Evolutionary conservation across 2,113 vertebrate species (phyloP).

Genomic region (Anoura caudifer): DNA sequence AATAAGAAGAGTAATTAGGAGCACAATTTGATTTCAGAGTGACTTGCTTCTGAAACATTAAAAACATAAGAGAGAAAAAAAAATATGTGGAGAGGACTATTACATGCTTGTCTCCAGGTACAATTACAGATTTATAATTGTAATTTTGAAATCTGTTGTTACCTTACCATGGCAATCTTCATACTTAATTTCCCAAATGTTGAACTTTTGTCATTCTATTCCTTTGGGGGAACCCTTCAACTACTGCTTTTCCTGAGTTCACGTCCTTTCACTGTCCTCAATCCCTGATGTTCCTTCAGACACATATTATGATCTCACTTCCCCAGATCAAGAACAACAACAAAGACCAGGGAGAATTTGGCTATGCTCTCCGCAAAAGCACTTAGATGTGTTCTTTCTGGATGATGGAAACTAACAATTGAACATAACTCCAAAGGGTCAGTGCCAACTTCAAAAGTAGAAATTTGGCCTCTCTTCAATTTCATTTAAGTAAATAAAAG

Average conservation of each 20-base stretch:
- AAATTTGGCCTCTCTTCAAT: not conserved
- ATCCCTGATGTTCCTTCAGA: not conserved
- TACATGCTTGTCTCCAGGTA: not conserved
- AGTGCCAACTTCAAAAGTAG: not conserved
- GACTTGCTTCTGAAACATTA: conserved; percentile 36
- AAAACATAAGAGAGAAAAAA: not conserved
- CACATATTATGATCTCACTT: not conserved
- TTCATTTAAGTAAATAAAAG: conserved; percentile 27
- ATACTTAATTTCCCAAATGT: conserved; percentile 17
- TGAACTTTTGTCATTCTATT: not conserved
- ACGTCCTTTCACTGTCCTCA: not conserved
- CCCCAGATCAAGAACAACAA: not conserved
- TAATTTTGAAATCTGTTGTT: conserved; percentile 30
- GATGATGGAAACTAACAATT: not conserved
- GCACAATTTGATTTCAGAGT: conserved; percentile 28
- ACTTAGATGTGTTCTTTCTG: not conserved
- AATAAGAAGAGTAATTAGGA: conserved; percentile 47
- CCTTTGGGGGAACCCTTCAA: conserved; percentile 9
- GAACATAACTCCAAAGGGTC: not conserved
- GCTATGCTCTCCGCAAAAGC: not conserved
- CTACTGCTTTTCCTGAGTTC: not conserved
- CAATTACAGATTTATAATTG: conserved; percentile 6
- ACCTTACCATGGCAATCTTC: conserved; percentile 49
- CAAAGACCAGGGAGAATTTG: not conserved
- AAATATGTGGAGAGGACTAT: not conserved